Evolutionary conservation across 2,113 vertebrate species (phyloP).

Genomic region (Gobiocypris rarus): DNA sequence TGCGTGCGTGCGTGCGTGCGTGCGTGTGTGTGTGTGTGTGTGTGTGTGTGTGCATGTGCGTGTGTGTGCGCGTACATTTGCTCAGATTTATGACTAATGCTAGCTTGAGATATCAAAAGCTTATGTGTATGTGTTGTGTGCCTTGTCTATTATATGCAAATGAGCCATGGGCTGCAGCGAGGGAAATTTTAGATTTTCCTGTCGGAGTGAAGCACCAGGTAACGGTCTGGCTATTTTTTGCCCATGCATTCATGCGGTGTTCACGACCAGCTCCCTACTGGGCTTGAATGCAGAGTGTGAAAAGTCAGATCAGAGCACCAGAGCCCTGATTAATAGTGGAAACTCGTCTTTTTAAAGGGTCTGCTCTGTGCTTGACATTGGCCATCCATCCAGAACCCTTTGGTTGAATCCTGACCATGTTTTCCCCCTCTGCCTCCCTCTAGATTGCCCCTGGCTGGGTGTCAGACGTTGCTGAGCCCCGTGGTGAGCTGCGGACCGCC

Average conservation of each 20-base stretch:
- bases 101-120: slow-evolving; percentile 16
- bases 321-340: slow-evolving; percentile 27
- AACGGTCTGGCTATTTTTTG: slow-evolving; percentile 1
- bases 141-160: not conserved
- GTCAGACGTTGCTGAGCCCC: slow-evolving; percentile 96
- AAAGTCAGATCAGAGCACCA: slow-evolving; percentile 10
- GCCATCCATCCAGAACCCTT: not conserved
- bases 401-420: not conserved
- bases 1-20: slow-evolving; percentile 56
- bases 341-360: not conserved
- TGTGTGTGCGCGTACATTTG: not conserved
- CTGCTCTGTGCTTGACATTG: slow-evolving; percentile 17
- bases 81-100: slow-evolving; percentile 35
- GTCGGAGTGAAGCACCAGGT: slow-evolving; percentile 15
- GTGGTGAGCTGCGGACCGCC: slow-evolving; percentile 98
- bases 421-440: slow-evolving; percentile 43
- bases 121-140: slow-evolving; percentile 8
- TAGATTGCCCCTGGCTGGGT: slow-evolving; percentile 94
- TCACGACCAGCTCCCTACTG: not conserved
- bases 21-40: slow-evolving; percentile 45
- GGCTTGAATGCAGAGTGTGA: slow-evolving; percentile 10
- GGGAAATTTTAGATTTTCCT: not conserved
- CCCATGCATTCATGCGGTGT: slow-evolving; percentile 7
- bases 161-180: not conserved
- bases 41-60: slow-evolving; percentile 54